Base-by-base conservation (phyloP, 2,113 vertebrate genomes). In the Sporophila hypoxantha region DNA sequence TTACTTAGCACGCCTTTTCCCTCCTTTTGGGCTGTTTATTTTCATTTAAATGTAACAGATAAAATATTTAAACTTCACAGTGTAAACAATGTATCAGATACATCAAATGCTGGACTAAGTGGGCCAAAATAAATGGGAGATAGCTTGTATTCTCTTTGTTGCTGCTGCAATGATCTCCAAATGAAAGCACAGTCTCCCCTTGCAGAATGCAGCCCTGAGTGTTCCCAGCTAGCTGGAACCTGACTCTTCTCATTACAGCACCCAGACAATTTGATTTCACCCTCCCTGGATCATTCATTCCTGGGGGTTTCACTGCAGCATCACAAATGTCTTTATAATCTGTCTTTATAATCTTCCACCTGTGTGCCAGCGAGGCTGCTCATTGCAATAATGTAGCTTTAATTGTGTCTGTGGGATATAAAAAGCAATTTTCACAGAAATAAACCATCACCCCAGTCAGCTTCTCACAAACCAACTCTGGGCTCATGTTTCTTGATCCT, bases 31-130 rank as follows among this genome's bases (percentile, higher is more conserved):
- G 30, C 46, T 92, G 85, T 89, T 92, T 92, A 73, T 91, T 92
- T 92, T 92, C 49, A 78, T 60, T 88, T 70, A 75, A 77, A 87
- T 29, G 6, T 69, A 75, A 76, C n/a, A 88, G 46, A 82, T 65
- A 41, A 91, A 93, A 89, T 86, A 91, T 85, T 93, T 93, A 89
- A 80, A 75, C 80, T 89, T 81, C 39, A 44, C 50, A 81, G 20
- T 75, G 37, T 68, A 92, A 92, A 83, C 90, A 78, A 68, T 12
- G 6, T 60, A 75, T 89, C 62, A 57, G 69, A 81, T 65, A 78
- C 32, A 83, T 86, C 90, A 86, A 93, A 83, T 36, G 37, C 76
- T 30, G 66, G 60, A 15, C 44, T 90, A 67, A 89, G 44, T 44
- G 56, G 65, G 83, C 75, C 93, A 91, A 93, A 89, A 89, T 76